Evolutionary conservation across 2,113 vertebrate genomes (phyloP).

Genomic region (Pteruthius melanotis): DNA sequence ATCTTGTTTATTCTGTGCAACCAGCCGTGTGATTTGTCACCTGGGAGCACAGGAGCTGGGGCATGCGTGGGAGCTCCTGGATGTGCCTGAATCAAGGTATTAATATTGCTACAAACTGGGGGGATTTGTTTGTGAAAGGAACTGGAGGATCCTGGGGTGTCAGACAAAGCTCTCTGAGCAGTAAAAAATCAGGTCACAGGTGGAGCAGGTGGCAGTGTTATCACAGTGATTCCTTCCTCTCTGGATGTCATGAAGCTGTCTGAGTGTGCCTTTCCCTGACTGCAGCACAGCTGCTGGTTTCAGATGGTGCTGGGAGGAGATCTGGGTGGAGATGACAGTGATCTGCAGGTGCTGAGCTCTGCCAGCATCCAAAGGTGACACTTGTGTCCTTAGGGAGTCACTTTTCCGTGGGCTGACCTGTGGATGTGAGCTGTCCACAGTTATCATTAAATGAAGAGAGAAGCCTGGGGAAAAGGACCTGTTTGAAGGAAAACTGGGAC

Average conservation of each 20-base stretch:
- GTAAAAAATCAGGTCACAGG: not conserved
- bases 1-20: not conserved
- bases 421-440: not conserved
- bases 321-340: not conserved
- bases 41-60: not conserved
- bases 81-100: not conserved
- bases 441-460: not conserved
- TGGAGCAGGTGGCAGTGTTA: not conserved
- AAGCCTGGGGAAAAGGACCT: not conserved
- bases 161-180: not conserved
- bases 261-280: not conserved
- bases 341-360: not conserved
- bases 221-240: not conserved
- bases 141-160: not conserved
- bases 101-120: not conserved
- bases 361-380: not conserved
- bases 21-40: not conserved
- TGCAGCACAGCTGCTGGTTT: not conserved
- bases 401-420: not conserved
- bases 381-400: not conserved
- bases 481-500: not conserved
- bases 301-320: not conserved
- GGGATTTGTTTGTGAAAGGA: not conserved
- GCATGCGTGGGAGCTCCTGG: not conserved
- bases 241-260: not conserved